Evolutionary conservation across 2,888 invertebrate species (phyloP).

Genomic region (Leptopilina syphax): DNA sequence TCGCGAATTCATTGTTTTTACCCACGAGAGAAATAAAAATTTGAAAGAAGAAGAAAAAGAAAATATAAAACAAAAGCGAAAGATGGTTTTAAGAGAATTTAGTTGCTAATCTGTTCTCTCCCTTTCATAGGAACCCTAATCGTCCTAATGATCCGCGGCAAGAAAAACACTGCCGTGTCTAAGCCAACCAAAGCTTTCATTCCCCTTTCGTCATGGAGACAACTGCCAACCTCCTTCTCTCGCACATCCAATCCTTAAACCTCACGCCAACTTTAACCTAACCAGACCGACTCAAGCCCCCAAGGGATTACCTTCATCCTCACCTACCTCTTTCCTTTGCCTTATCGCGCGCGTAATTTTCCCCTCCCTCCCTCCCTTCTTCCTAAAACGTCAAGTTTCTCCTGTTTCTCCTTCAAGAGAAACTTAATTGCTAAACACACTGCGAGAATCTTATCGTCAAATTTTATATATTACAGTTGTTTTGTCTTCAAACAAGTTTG

Average conservation of each 20-base stretch:
- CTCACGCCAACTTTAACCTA: slow-evolving; percentile 65
- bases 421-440: background rate
- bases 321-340: slow-evolving; percentile 47
- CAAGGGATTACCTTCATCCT: slow-evolving; percentile 62
- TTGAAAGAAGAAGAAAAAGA: background rate
- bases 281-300: slow-evolving; percentile 65
- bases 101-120: slow-evolving; percentile 72
- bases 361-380: background rate
- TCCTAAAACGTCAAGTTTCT: background rate
- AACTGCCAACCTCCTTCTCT: slow-evolving; percentile 60
- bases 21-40: slow-evolving; percentile 40
- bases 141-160: slow-evolving; percentile 76
- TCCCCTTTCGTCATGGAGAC: slow-evolving; percentile 62
- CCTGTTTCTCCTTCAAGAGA: background rate
- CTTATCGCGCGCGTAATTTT: slow-evolving; percentile 40
- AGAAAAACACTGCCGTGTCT: slow-evolving; percentile 74
- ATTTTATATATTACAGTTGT: too few species aligned
- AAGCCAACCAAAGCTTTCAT: slow-evolving; percentile 71
- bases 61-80: slow-evolving; percentile 3
- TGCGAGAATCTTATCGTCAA: slow-evolving; percentile 1
- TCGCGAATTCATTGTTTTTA: background rate
- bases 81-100: slow-evolving; percentile 40
- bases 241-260: slow-evolving; percentile 46
- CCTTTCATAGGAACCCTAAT: slow-evolving; percentile 73
- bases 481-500: too few species aligned